Conservation (phyloP, 2,888 invertebrate genomes). For the Lydus trimaculatus region DNA sequence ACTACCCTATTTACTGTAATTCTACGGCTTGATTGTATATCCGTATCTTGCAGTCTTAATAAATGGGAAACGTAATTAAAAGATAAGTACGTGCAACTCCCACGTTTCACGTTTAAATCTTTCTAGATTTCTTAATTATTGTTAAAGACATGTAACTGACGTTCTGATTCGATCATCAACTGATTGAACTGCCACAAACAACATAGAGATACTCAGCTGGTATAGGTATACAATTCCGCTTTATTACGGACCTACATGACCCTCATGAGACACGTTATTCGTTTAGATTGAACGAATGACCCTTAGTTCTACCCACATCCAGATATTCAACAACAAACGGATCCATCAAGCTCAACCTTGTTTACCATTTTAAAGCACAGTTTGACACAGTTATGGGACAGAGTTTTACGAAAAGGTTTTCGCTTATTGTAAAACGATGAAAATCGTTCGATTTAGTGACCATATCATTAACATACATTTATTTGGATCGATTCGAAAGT, state of each 20-base stretch:
- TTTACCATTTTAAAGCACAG: conserved; percentile 34
- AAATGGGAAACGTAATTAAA: conserved; percentile 14
- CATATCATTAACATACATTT: neutral
- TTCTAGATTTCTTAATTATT: conserved; percentile 11
- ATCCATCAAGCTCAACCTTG: conserved; percentile 40
- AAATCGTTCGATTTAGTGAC: neutral
- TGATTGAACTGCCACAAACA: neutral
- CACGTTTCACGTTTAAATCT: conserved; percentile 12
- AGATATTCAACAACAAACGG: conserved; percentile 28
- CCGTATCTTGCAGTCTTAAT: neutral
- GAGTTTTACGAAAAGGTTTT: conserved; percentile 30
- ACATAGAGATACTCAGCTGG: neutral
- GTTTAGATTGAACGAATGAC: conserved; percentile 24
- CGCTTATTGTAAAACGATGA: conserved; percentile 14
- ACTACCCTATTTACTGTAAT: neutral
- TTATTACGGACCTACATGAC: conserved; percentile 23
- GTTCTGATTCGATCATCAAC: neutral
- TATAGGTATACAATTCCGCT: conserved; percentile 24
- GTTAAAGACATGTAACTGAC: neutral
- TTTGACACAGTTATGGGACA: conserved; percentile 33
- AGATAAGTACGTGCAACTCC: conserved; percentile 14
- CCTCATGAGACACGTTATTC: conserved; percentile 21
- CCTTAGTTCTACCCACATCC: conserved; percentile 15
- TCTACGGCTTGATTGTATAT: too few species aligned
- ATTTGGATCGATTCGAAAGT: neutral